Base-by-base conservation (phyloP, 2,797 vertebrate genomes). In the Anabas testudineus region DNA sequence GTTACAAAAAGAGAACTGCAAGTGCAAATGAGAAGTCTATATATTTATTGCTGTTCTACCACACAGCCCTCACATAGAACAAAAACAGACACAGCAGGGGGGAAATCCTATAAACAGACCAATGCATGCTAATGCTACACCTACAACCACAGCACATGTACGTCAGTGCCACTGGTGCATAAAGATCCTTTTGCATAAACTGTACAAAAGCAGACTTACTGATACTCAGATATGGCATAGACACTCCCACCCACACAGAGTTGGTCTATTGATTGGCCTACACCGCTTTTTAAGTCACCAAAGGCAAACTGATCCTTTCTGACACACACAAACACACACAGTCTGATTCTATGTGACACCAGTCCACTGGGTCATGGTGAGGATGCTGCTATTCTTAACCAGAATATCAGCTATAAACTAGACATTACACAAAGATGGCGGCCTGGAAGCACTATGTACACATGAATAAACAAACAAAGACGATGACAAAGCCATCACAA, bases 131-230 rank as follows among this genome's bases (percentile, higher is more conserved):
- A 39, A 26, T 9, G 19, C 36, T 24, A 22, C 64, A 52, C 39
- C 26, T 28, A 28, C 26, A 28, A 26, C 26, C 5, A 28, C 26
- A 28, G 60, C n/a, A 53, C 45, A 3, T 62, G 41, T 56, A 36
- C 74, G 58, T 52, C 53, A 30, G 71, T 54, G 62, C 67, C 57
- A 76, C 64, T 78, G 71, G 43, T 63, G 76, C 74, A 52, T 54
- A 28, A 72, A 82, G 61, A 76, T 70, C 39, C 30, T 34, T 21
- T 71, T 62, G 56, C 77, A 68, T 58, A 76, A 78, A 69, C 5
- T 39, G 43, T 80, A 49, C 55, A 74, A 71, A 78, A 71, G 28
- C 60, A 57, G 77, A 75, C 70, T 66, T 59, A 63, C 66, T 65
- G 60, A 76, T 60, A 56, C 70, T 66, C 59, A 42, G 41, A 79